Evolutionary conservation across 2,797 vertebrate genomes (phyloP).

Genomic region (Perodicticus potto): DNA sequence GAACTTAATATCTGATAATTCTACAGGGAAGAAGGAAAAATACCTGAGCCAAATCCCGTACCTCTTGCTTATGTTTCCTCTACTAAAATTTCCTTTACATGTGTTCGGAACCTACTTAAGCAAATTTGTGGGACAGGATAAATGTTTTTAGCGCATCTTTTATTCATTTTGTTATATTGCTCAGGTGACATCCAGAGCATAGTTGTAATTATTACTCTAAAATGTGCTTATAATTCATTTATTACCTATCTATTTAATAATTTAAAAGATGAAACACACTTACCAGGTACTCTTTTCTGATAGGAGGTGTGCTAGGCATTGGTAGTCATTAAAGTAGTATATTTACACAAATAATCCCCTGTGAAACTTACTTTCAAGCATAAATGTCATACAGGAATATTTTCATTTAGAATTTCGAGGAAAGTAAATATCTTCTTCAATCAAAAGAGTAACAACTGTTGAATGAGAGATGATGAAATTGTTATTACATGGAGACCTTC

Average conservation of each 20-base stretch:
- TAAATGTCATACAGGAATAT: not conserved
- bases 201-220: not conserved
- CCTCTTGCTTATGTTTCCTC: not conserved
- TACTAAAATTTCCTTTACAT: not conserved
- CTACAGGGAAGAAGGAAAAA: not conserved
- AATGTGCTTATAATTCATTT: not conserved
- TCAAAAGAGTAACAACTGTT: not conserved
- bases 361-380: not conserved
- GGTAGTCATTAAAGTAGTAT: not conserved
- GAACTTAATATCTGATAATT: not conserved
- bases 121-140: not conserved
- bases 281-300: not conserved
- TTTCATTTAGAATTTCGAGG: not conserved
- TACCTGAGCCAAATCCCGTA: not conserved
- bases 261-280: not conserved
- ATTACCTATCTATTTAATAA: not conserved
- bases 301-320: not conserved
- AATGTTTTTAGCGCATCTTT: not conserved
- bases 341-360: not conserved
- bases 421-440: not conserved
- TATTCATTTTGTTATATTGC: not conserved
- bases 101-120: not conserved
- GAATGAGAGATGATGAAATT: not conserved
- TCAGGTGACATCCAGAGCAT: not conserved
- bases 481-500: not conserved